Evolutionary conservation across 2,797 vertebrate genomes (phyloP), one percentile per base, ranked within the genome.

Genomic region (Gallinago nigripennis): DNA sequence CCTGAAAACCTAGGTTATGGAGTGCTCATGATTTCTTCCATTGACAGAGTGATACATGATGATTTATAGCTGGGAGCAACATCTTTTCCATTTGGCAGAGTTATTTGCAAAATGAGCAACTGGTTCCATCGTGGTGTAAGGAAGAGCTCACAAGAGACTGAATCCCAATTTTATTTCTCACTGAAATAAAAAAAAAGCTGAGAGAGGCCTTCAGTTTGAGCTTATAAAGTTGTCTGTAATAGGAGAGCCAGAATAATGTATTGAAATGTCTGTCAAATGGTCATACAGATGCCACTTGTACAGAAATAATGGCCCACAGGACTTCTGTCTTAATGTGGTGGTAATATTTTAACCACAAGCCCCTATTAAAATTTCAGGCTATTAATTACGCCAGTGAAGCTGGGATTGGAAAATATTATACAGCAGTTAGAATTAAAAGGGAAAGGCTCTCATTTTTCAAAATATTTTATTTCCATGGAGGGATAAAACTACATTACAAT

Each of bases 341-440:
- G 23, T 94, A 91, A 79, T 90, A 92, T 91, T 94, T 94, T 83
- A 95, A 93, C 78, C 68, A 33, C 64, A 94, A 78, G 7, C 64
- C 23, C 30, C 84, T 83, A 60, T 94, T 96, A 96, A 96, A 92
- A 93, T 96, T 80, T 94, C 86, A 92, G 83, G 77, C 45, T 81
- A 79, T 93, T 94, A 95, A 95, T 96, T 96, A 94, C 46, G 14
- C 76, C 82, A 60, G 3, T 90, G 82, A 96, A 88, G 56, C 90
- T 79, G 31, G 41, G 53, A 63, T 77, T 95, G 95, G 95, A 97
- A 97, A 97, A 95, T 94, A 90, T 90, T 97, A 92, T 77, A 41
- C 82, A 82, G 39, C 70, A 82, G 77, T 82, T 82, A 82, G 57
- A 88, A 75, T 69, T 86, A 54, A 68, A 96, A 94, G 53, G 51